A percentile compares a stretch with the other conserved stretches of the same genome.
phyloP scores from a whole-genome alignment of 2,797 vertebrate species.

The Scyliorhinus canicula region DNA sequence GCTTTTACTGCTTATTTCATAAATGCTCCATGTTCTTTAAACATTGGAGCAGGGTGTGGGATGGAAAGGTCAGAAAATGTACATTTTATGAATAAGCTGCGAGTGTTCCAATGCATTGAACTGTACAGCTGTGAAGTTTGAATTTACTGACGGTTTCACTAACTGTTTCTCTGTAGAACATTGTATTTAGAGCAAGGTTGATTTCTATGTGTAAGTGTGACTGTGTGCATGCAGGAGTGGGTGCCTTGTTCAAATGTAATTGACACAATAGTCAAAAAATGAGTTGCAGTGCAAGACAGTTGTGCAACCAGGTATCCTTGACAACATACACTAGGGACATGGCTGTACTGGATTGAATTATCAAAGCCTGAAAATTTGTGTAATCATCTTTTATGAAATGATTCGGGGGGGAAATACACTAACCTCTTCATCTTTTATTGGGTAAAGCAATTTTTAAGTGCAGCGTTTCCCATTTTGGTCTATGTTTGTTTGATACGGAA shows the following conservation, averaged over 20 bases:
- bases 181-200: conserved; percentile 32
- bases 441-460: not conserved
- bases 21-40: conserved; percentile 56
- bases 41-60: conserved; percentile 50
- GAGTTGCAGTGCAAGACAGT: conserved; percentile 1
- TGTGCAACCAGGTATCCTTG: conserved; percentile 2
- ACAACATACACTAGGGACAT: not conserved
- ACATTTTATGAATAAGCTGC: conserved; percentile 49
- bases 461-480: conserved; percentile 4
- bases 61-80: conserved; percentile 48
- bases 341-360: not conserved
- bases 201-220: not conserved
- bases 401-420: not conserved
- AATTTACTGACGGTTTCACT: conserved; percentile 50
- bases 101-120: conserved; percentile 64
- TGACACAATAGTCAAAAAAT: not conserved
- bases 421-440: not conserved
- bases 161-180: conserved; percentile 42
- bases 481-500: not conserved
- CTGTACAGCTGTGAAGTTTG: conserved; percentile 61
- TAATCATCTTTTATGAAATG: not conserved
- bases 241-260: conserved; percentile 31
- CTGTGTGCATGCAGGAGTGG: conserved; percentile 15
- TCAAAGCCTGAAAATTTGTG: not conserved
- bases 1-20: conserved; percentile 60